phyloP scores from a whole-genome alignment of 1,140 invertebrate species.

The Oryzaephilus surinamensis region DNA sequence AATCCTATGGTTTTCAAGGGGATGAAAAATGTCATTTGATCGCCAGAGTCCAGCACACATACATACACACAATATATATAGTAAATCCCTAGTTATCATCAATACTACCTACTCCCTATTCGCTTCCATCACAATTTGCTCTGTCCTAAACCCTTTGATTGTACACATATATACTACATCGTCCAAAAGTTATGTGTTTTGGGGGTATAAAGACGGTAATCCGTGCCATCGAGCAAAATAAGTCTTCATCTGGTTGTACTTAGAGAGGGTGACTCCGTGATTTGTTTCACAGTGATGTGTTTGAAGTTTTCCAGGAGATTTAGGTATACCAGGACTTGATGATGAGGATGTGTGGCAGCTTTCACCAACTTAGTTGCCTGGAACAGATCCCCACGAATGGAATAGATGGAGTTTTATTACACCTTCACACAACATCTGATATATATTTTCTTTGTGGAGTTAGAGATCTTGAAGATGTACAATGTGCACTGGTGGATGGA shows the following conservation, averaged over 20 bases:
- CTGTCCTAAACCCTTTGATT: background rate
- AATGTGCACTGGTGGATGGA: too few species aligned
- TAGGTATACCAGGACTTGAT: slow-evolving; percentile 22
- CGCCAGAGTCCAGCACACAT: slow-evolving; percentile 4
- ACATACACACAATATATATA: too few species aligned
- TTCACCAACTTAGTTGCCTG: slow-evolving; percentile 8
- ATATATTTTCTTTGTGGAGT: too few species aligned
- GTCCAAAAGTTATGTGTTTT: background rate
- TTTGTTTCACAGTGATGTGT: slow-evolving; percentile 32
- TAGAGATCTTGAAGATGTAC: too few species aligned
- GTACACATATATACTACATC: background rate
- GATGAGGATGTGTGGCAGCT: slow-evolving; percentile 26
- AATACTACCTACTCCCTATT: slow-evolving; percentile 6
- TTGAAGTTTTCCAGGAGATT: slow-evolving; percentile 28
- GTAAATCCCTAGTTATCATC: slow-evolving; percentile 10
- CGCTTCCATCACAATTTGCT: slow-evolving; percentile 12
- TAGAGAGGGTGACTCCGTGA: slow-evolving; percentile 29
- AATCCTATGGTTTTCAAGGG: background rate
- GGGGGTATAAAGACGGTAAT: slow-evolving; percentile 14
- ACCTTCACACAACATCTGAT: slow-evolving; percentile 7
- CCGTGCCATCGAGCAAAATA: slow-evolving; percentile 22
- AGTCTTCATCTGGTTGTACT: slow-evolving; percentile 29
- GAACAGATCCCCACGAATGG: slow-evolving; percentile 2
- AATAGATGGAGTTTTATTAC: slow-evolving; percentile 12
- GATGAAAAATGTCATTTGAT: background rate